These are phyloP conservation scores for Poecile atricapillus DNA, from an alignment of 2,113 vertebrate species.

Conservation along the genomic window DNA sequence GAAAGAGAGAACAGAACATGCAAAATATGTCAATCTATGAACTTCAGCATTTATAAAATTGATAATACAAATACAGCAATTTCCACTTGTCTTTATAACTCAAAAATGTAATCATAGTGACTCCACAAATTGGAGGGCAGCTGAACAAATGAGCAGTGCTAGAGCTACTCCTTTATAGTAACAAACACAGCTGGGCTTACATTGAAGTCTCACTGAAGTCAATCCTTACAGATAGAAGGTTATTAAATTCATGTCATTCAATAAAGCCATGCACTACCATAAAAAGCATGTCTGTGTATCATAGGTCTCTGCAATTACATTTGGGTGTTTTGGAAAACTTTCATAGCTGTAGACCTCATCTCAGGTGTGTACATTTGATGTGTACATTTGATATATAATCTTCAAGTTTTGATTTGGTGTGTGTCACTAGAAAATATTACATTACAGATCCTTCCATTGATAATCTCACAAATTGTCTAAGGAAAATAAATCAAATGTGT, in stretches of 20 bases:
- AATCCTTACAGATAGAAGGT: background rate
- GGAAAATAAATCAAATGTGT: fast-evolving
- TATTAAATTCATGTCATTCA: no score
- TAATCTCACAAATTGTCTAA: background rate
- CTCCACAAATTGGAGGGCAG: background rate
- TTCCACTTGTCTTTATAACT: background rate
- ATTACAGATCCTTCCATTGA: background rate
- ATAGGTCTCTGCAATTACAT: background rate
- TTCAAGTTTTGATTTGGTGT: background rate
- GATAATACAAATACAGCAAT: background rate
- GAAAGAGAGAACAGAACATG: background rate
- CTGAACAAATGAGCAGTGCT: background rate
- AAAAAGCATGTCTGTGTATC: background rate
- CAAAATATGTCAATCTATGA: background rate
- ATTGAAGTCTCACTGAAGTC: background rate
- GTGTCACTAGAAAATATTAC: background rate
- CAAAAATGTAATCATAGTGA: background rate
- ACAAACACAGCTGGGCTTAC: background rate
- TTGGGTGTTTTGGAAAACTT: background rate
- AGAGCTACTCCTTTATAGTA: background rate
- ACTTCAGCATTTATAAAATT: background rate
- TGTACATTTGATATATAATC: background rate
- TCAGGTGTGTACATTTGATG: background rate
- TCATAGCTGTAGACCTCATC: background rate
- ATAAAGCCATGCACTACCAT: background rate